These are phyloP conservation scores for Gephyroberyx darwinii DNA, from an alignment of 2,797 vertebrate genomes.

Conservation along the genomic window DNA sequence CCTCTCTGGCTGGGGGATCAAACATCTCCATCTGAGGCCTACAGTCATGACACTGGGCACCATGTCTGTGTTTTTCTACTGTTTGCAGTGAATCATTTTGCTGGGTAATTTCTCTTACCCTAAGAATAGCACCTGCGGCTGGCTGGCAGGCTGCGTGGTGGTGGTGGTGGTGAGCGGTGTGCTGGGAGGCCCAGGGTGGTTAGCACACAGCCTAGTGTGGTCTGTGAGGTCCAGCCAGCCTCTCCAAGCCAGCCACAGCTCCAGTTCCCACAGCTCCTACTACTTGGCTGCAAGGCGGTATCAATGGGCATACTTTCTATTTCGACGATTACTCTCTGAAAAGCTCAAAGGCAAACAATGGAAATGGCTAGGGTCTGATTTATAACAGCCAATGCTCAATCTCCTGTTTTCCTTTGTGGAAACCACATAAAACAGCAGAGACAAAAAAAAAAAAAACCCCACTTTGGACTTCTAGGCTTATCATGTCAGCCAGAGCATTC, in stretches of 20 bases:
- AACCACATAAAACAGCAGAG: constrained; percentile 63
- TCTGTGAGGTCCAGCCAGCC: constrained; percentile 69
- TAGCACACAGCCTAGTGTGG: constrained; percentile 62
- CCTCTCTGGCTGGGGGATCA: background rate
- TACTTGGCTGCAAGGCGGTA: constrained; percentile 41
- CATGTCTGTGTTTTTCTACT: constrained; percentile 9
- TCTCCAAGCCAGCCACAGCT: constrained; percentile 48
- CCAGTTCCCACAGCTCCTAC: constrained; percentile 62
- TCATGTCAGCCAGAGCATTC: constrained; percentile 42
- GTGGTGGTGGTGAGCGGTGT: constrained; percentile 49
- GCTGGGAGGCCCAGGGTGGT: constrained; percentile 56
- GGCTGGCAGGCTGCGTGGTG: constrained; percentile 51
- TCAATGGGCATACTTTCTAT: constrained; percentile 61
- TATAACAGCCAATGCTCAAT: constrained; percentile 52
- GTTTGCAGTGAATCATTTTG: constrained; percentile 62
- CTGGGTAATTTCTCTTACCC: constrained; percentile 62
- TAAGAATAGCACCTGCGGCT: constrained; percentile 74
- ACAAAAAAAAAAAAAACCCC: constrained; percentile 52
- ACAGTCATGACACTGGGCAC: background rate
- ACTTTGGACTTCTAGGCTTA: constrained; percentile 57
- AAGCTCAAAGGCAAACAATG: constrained; percentile 60
- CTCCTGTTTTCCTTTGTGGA: constrained; percentile 46
- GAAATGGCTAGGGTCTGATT: constrained; percentile 48
- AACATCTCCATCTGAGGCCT: constrained; percentile 22
- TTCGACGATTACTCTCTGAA: constrained; percentile 61